Conservation (phyloP, 2,888 invertebrate species). For the Drosophila austrosaltans region DNA sequence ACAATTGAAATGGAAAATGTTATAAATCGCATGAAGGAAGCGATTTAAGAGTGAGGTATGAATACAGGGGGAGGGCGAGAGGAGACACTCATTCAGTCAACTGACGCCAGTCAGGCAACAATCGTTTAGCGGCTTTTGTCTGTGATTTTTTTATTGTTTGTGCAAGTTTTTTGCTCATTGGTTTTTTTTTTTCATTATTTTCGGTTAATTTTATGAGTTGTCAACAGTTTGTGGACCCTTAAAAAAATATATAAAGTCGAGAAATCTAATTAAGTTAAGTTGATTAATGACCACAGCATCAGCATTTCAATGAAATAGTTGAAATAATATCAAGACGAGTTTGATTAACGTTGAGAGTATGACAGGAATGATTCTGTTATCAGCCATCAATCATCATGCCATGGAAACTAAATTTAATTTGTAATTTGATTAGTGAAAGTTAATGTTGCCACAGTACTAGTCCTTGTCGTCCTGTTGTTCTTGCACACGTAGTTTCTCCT, state of each 20-base stretch:
- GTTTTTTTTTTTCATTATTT: not conserved
- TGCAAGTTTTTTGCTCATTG: constrained; percentile 30
- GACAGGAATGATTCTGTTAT: constrained; percentile 19
- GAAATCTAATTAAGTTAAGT: constrained; percentile 48
- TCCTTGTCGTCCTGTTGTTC: constrained; percentile 11
- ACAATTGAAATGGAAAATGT: constrained; percentile 76
- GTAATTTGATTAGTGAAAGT: constrained; percentile 65
- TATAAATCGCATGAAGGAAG: constrained; percentile 56
- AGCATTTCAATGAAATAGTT: constrained; percentile 7
- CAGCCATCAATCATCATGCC: constrained; percentile 65
- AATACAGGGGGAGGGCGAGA: not conserved
- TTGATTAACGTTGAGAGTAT: constrained; percentile 9
- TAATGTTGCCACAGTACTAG: not conserved
- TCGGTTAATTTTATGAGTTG: constrained; percentile 50
- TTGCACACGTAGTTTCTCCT: constrained; percentile 30
- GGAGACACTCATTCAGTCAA: not conserved
- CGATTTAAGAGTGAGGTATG: not conserved
- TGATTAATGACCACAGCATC: constrained; percentile 61
- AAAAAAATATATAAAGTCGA: constrained; percentile 26
- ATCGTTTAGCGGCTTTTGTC: constrained; percentile 63
- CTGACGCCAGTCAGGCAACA: constrained; percentile 61
- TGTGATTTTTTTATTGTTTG: constrained; percentile 43
- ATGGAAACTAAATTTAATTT: constrained; percentile 59
- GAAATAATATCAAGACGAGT: constrained; percentile 2
- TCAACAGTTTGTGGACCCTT: constrained; percentile 54